Evolutionary conservation across 1,140 invertebrate species (phyloP), one percentile per base, ranked within the genome.

Genomic region (Drosophila santomea): DNA sequence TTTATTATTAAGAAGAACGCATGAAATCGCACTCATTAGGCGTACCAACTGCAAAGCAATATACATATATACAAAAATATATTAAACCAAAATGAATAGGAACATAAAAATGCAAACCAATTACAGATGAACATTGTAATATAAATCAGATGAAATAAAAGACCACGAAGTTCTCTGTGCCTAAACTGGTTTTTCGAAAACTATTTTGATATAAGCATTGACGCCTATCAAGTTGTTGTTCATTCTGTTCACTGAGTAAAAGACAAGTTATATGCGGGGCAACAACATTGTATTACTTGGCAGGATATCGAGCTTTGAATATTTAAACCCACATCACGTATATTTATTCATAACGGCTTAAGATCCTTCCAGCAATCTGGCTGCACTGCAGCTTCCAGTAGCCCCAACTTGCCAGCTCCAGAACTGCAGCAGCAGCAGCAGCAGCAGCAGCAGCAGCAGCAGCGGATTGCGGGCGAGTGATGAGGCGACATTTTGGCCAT

Each of bases 401-500:
- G 15, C 62, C 56, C 76, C 62, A 58, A 82, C 61, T 60, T 82
- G 83, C 71, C 83, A 86, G 51, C 71, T 62, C 43, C 80, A 44
- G 38, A 48, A 48, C 32, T 43, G 44, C 36, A 58, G 60, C 39
- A 8, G 15, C 48, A 60, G 62, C 54, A 35, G 61, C 58, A n/a
- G n/a, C n/a, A n/a, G n/a, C n/a, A n/a, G n/a, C n/a, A n/a, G 44
- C 36, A 58, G 60, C 39, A 8, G 15, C 48, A 60, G 62, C 54
- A 35, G 61, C 58, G 39, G 57, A 47, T 28, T 43, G 23, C n/a
- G 23, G 55, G 43, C 43, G 36, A 55, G 73, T 67, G 41, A 50
- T 82, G 67, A 14, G 63, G 51, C 58, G 54, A 61, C 55, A 71
- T 76, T 80, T 80, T 78, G 78, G 82, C 82, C 82, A 82, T 88